Base-by-base conservation (phyloP, 2,113 vertebrate species). In the Elephas maximus region DNA sequence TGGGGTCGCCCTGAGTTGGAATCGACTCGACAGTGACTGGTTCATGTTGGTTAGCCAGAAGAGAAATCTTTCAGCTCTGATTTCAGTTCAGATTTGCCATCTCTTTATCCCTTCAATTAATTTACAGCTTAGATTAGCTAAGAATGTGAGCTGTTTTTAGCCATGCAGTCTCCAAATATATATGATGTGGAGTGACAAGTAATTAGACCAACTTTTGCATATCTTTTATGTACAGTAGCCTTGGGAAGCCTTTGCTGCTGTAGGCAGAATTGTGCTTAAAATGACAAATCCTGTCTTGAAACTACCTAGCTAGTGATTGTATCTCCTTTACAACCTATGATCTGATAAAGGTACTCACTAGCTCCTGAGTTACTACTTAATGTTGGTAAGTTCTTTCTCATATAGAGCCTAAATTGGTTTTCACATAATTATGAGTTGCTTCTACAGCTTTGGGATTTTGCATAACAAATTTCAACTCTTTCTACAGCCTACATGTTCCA, bases 61-160 rank as follows among this genome's bases (percentile, higher is more conserved):
- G 11, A 30, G 67, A 85, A 53, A 12, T 63, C 44, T 57, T 77
- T 62, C 30, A 76, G 17, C 28, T 69, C 37, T 81, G 37, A 37
- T 37, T 37, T 37, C 37, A 18, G 45, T 76, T 80, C 37, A 37
- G 77, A 88, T 60, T 82, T 57, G 37, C 5, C 30, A 8, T 63
- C 18, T 8, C 37, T 45, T 89, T 78, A 60, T 20, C 60, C 12
- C 23, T 60, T 88, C 57, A 95, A 9, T 95, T 60, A 45, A 74
- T 65, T 67, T 95, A 44, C 41, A 81, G 65, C 26, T 82, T 53
- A 57, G 15, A n/a, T 74, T 69, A 53, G 60, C 77, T 60, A 60
- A 83, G 78, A 60, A 57, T 57, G 37, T 48, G 9, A 88, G 45
- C 69, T 88, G 10, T 67, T 95, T 87, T 77, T 95, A 88, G 48